Conservation (phyloP, 2,797 vertebrate species). For the Bradypodion ventrale region DNA sequence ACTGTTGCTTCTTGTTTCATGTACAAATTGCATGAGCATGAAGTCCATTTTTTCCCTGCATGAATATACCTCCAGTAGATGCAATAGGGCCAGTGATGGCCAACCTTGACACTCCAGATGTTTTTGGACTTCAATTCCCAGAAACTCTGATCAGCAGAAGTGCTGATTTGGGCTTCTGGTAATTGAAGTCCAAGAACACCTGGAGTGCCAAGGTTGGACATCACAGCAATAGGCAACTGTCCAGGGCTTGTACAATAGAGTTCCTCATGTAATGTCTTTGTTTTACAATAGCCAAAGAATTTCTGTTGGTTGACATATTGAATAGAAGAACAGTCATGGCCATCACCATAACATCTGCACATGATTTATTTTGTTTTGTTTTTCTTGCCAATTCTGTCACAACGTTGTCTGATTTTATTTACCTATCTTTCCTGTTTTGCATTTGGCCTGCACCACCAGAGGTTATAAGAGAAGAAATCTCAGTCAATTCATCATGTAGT, state of each 20-base stretch:
- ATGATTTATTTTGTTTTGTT: not conserved
- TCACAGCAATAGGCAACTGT: not conserved
- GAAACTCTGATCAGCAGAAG: too few relatives aligned
- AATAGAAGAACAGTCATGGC: not conserved
- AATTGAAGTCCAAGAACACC: too few relatives aligned
- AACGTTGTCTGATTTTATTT: not conserved
- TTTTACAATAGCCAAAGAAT: slow-evolving; percentile 5
- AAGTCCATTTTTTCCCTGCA: not conserved
- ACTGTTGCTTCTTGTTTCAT: too few relatives aligned
- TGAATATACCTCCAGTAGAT: not conserved
- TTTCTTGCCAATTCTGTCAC: not conserved
- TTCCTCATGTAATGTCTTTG: not conserved
- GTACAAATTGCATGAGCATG: too few relatives aligned
- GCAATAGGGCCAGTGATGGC: too few relatives aligned
- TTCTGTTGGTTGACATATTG: slow-evolving; percentile 4
- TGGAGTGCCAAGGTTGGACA: too few relatives aligned
- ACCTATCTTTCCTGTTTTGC: not conserved
- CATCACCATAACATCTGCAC: not conserved
- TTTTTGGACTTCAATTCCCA: too few relatives aligned
- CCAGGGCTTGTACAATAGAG: not conserved
- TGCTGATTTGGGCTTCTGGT: too few relatives aligned
- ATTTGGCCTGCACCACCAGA: too few relatives aligned
- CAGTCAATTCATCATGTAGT: not conserved
- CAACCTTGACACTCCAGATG: too few relatives aligned
- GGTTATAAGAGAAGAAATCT: not conserved